phyloP scores from a whole-genome alignment of 2,888 invertebrate genomes.

The Calliphora vomitoria region DNA sequence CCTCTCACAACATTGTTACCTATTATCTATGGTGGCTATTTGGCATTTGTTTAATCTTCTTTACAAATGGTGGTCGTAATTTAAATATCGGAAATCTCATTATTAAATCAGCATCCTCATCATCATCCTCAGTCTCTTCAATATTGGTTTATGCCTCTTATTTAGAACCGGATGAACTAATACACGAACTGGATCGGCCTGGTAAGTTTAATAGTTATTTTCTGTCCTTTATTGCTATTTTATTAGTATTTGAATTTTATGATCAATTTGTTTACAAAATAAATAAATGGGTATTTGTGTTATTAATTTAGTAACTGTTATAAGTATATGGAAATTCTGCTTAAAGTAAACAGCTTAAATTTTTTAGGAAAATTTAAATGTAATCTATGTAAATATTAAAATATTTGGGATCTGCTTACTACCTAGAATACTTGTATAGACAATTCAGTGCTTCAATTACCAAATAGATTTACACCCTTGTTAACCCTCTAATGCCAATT shows the following conservation, averaged over 20 bases:
- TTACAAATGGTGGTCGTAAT: conserved; percentile 78
- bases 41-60: conserved; percentile 80
- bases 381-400: too few relatives aligned
- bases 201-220: conserved; percentile 77
- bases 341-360: too few relatives aligned
- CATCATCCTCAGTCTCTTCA: conserved; percentile 73
- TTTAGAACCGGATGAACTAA: conserved; percentile 84
- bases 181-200: conserved; percentile 84
- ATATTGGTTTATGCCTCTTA: conserved; percentile 80
- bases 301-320: not conserved
- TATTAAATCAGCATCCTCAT: conserved; percentile 63
- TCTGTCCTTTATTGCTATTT: not conserved
- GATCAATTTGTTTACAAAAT: not conserved
- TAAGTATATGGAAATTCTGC: too few relatives aligned
- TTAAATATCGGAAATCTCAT: conserved; percentile 73
- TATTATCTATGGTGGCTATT: conserved; percentile 81
- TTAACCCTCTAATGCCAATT: too few relatives aligned
- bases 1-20: conserved; percentile 75
- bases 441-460: too few relatives aligned
- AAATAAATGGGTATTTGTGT: not conserved
- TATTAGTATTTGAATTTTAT: not conserved
- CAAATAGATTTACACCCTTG: too few relatives aligned
- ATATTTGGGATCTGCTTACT: too few relatives aligned
- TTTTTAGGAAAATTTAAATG: too few relatives aligned
- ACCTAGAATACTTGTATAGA: too few relatives aligned